A percentile compares a stretch with the other conserved stretches of the same genome.
Conservation (phyloP, 2,797 vertebrate species). For the Uromys caudimaculatus region DNA sequence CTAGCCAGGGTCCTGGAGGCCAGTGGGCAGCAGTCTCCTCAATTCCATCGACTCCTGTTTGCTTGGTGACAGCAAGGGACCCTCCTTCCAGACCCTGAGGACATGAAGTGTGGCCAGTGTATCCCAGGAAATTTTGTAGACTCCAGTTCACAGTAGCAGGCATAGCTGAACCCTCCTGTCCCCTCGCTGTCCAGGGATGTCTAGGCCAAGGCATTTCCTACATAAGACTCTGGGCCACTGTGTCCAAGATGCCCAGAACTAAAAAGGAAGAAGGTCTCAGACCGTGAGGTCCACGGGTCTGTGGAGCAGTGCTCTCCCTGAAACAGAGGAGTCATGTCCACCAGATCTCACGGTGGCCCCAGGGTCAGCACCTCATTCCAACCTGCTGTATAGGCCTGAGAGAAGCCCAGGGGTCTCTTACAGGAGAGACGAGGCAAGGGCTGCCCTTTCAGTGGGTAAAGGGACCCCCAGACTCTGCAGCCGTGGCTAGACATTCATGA, state of each 20-base stretch:
- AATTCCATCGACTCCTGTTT: background rate
- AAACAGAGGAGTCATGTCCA: background rate
- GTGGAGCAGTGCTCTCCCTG: too few relatives aligned
- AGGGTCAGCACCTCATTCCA: too few relatives aligned
- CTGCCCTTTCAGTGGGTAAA: background rate
- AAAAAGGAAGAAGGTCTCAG: accelerated
- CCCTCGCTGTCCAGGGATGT: background rate
- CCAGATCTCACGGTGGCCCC: background rate
- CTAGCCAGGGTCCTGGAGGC: background rate
- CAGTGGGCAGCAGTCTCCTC: too few relatives aligned
- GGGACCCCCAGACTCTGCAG: background rate
- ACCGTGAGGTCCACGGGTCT: accelerated
- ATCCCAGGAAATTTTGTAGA: too few relatives aligned
- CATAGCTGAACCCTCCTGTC: accelerated
- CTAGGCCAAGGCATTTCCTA: background rate
- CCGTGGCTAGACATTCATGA: background rate
- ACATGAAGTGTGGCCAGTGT: background rate
- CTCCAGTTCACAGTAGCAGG: background rate
- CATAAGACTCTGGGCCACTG: too few relatives aligned
- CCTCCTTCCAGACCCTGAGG: background rate
- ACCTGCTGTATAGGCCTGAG: background rate
- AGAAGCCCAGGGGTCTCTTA: background rate
- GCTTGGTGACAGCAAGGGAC: background rate
- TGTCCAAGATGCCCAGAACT: background rate
- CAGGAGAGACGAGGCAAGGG: background rate